A percentile compares a stretch with the other conserved stretches of the same genome.
Conservation (phyloP, 2,113 vertebrate species). For the Daphoenositta chrysoptera region DNA sequence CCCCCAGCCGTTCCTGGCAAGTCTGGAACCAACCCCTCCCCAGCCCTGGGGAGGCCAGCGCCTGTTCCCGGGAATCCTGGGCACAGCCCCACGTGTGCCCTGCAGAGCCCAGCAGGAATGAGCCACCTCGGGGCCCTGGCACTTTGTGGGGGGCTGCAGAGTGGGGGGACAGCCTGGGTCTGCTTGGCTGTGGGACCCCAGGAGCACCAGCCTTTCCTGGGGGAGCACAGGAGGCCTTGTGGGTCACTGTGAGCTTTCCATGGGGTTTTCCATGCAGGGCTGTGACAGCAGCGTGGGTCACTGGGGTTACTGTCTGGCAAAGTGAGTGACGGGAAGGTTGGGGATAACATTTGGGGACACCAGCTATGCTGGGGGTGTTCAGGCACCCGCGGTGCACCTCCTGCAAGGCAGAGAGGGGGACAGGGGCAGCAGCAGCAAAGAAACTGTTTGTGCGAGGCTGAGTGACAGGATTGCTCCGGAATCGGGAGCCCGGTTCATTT, state of each 20-base stretch:
- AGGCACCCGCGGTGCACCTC: background rate
- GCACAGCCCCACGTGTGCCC: background rate
- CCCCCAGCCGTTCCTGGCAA: too few species aligned
- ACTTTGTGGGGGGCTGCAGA: fast-evolving
- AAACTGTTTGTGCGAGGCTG: fast-evolving
- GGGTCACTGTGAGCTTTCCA: fast-evolving
- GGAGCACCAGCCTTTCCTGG: fast-evolving
- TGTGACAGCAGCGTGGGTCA: fast-evolving
- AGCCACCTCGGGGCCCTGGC: fast-evolving
- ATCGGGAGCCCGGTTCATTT: fast-evolving
- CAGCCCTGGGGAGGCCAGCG: fast-evolving
- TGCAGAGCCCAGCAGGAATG: background rate
- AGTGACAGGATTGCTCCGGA: background rate
- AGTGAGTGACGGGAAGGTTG: fast-evolving
- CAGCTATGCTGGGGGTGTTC: fast-evolving
- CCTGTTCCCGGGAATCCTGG: fast-evolving
- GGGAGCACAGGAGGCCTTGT: background rate
- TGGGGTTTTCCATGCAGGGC: fast-evolving
- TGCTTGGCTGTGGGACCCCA: background rate
- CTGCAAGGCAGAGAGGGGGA: fast-evolving
- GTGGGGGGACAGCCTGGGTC: fast-evolving
- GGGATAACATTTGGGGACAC: background rate
- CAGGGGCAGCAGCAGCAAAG: background rate
- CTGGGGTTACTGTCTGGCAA: fast-evolving
- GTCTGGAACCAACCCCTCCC: background rate